Evolutionary conservation across 1,140 invertebrate genomes (phyloP).

Genomic region (Trichonephila clavipes): DNA sequence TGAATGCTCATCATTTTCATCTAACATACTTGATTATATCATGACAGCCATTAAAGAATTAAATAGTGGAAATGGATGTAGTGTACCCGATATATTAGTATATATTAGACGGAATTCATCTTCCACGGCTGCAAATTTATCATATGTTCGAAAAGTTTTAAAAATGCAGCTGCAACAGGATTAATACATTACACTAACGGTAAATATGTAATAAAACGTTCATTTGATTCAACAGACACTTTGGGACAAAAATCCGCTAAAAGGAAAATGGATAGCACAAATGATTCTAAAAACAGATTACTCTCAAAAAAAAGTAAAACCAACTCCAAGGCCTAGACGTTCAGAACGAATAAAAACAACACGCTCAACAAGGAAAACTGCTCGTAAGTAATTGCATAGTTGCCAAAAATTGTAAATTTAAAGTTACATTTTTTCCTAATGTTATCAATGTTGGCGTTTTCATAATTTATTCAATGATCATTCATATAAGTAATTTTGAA

Average conservation of each 20-base stretch:
- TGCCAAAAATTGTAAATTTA: too few relatives aligned
- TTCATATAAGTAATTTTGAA: too few relatives aligned
- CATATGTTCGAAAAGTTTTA: neutral
- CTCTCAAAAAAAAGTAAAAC: neutral
- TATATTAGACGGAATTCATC: neutral
- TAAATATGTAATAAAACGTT: neutral
- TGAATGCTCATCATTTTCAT: neutral
- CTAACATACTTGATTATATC: neutral
- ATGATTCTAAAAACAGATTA: neutral
- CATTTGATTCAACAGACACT: neutral
- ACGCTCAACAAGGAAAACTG: neutral
- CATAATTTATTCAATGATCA: too few relatives aligned
- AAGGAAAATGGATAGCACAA: neutral
- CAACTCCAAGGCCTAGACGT: neutral
- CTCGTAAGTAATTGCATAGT: neutral
- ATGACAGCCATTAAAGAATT: neutral
- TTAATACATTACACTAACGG: neutral
- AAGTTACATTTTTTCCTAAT: too few relatives aligned
- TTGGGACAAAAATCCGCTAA: neutral
- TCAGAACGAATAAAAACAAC: neutral
- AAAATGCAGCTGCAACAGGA: neutral
- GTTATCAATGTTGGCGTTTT: too few relatives aligned
- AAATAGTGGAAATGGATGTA: neutral
- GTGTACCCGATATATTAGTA: neutral
- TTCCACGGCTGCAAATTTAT: neutral